Conservation (phyloP, 2,113 vertebrate species). For the Dipodomys ordii region DNA sequence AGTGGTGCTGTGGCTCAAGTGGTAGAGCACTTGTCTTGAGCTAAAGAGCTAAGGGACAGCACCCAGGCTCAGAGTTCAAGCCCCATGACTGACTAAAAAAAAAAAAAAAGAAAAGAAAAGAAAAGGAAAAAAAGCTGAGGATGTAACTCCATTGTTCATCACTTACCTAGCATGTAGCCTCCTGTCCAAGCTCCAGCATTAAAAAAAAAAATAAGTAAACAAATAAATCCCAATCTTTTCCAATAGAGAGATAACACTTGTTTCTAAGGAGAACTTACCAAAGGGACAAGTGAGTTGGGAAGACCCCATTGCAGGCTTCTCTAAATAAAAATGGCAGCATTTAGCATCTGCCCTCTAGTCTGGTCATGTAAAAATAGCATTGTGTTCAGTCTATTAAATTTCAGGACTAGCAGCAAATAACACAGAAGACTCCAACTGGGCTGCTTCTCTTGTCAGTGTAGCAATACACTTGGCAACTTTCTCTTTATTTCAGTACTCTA, state of each 20-base stretch:
- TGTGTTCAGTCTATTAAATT: conserved; percentile 50
- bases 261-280: conserved; percentile 8
- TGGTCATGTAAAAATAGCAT: background rate
- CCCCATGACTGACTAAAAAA: no score
- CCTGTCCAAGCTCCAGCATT: background rate
- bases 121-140: no score
- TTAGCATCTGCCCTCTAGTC: background rate
- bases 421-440: background rate
- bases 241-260: background rate
- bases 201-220: no score
- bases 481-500: conserved; percentile 44
- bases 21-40: no score
- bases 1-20: no score
- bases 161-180: background rate
- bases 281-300: background rate
- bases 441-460: conserved; percentile 50
- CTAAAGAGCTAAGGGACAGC: no score
- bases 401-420: conserved; percentile 61
- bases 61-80: no score
- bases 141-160: background rate
- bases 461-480: conserved; percentile 72
- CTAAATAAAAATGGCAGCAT: background rate
- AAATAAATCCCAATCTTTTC: background rate
- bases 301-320: background rate
- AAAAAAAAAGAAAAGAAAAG: no score